Evolutionary conservation across 2,888 invertebrate species (phyloP).

Genomic region (Macrophya annulata): DNA sequence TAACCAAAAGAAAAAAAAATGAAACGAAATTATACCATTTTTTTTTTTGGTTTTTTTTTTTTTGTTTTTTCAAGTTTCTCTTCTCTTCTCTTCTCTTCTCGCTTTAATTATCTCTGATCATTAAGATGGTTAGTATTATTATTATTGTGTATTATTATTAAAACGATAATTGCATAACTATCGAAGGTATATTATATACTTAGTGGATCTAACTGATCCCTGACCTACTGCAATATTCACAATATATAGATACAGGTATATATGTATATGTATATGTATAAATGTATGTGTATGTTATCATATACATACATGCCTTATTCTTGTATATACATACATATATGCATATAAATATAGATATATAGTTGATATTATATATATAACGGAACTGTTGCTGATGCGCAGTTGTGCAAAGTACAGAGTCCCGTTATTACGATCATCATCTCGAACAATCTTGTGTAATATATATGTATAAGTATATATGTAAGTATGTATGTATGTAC

Average conservation of each 20-base stretch:
- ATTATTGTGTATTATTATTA: neutral
- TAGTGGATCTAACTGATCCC: conserved; percentile 12
- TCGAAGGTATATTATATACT: neutral
- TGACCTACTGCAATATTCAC: conserved; percentile 19
- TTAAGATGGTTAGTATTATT: neutral
- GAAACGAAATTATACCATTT: too few species aligned
- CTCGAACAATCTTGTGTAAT: conserved; percentile 5
- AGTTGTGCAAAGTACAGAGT: conserved; percentile 27
- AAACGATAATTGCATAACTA: neutral
- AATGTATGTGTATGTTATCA: too few species aligned
- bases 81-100: too few species aligned
- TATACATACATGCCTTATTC: neutral
- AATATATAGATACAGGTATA: neutral
- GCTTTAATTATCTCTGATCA: too few species aligned
- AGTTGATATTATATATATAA: conserved; percentile 36
- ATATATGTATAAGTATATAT: neutral
- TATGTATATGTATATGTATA: neutral
- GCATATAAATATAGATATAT: neutral
- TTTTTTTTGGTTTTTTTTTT: too few species aligned
- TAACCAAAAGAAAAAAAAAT: too few species aligned
- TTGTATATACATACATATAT: neutral
- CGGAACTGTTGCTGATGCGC: conserved; percentile 16
- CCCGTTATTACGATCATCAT: conserved; percentile 5
- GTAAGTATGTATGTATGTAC: too few species aligned
- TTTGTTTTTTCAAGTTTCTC: too few species aligned